Evolutionary conservation across 1,140 invertebrate genomes (phyloP).

Genomic region (Asobara japonica): DNA sequence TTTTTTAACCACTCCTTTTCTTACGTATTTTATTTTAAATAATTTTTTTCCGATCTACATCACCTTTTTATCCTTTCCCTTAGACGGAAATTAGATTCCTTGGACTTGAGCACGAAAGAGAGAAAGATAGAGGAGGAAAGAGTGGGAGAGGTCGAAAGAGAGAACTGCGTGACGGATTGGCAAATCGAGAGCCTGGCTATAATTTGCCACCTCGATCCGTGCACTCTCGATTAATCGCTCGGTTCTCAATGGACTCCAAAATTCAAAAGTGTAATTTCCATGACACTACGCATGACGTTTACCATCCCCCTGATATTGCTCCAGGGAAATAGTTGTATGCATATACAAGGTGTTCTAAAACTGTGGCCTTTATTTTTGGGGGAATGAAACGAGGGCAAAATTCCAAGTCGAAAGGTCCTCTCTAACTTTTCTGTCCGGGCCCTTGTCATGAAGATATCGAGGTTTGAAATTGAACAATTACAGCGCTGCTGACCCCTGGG

Average conservation of each 20-base stretch:
- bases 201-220: conserved; percentile 18
- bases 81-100: conserved; percentile 22
- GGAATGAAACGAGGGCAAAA: no score
- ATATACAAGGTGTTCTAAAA: no score
- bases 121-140: background rate
- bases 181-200: conserved; percentile 21
- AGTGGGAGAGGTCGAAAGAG: conserved; percentile 6
- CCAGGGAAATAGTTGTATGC: no score
- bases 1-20: background rate
- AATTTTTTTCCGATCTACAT: background rate
- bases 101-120: conserved; percentile 10
- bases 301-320: no score
- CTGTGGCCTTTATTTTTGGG: no score
- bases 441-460: no score
- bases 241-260: background rate
- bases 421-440: no score
- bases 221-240: conserved; percentile 27
- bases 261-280: conserved; percentile 6
- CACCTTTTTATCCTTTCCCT: background rate
- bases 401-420: no score
- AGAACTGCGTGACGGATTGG: conserved; percentile 22
- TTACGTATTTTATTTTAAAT: conserved; percentile 20
- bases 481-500: no score
- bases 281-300: no score
- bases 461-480: no score